phyloP scores from a whole-genome alignment of 2,888 invertebrate genomes.

The Aelia acuminata region DNA sequence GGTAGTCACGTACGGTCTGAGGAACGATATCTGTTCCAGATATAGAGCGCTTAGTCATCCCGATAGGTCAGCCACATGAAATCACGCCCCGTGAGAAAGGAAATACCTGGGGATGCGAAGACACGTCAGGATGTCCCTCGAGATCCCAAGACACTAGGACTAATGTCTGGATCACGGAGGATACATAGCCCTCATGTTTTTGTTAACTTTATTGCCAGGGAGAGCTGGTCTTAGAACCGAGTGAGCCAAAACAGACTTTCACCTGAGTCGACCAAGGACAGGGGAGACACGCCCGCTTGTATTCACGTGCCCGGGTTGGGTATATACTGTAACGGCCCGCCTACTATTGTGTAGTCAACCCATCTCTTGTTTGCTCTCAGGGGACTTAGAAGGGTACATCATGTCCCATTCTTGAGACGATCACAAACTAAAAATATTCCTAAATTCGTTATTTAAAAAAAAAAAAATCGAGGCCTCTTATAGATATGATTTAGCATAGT shows the following conservation, averaged over 20 bases:
- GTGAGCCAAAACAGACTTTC: constrained; percentile 20
- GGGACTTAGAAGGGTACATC: background rate
- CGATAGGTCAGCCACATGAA: constrained; percentile 3
- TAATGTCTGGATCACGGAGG: background rate
- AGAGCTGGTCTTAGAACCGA: background rate
- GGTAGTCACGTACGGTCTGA: background rate
- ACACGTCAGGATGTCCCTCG: background rate
- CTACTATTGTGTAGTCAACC: background rate
- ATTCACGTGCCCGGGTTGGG: background rate
- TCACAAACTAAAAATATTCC: no score
- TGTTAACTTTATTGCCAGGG: constrained; percentile 8
- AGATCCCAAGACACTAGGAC: background rate
- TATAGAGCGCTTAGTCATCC: constrained; percentile 13
- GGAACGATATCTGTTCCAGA: constrained; percentile 29
- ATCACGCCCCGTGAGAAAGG: background rate
- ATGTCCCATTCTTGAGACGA: no score
- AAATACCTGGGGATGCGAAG: background rate
- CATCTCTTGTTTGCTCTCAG: background rate
- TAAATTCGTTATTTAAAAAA: no score
- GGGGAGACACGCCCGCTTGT: background rate
- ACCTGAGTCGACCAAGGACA: background rate
- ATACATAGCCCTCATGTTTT: background rate
- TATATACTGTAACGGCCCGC: background rate
- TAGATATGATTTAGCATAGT: no score
- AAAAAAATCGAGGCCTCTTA: no score